These are phyloP conservation scores for Sigmodon hispidus DNA, from an alignment of 2,113 vertebrate species.

Conservation along the genomic window DNA sequence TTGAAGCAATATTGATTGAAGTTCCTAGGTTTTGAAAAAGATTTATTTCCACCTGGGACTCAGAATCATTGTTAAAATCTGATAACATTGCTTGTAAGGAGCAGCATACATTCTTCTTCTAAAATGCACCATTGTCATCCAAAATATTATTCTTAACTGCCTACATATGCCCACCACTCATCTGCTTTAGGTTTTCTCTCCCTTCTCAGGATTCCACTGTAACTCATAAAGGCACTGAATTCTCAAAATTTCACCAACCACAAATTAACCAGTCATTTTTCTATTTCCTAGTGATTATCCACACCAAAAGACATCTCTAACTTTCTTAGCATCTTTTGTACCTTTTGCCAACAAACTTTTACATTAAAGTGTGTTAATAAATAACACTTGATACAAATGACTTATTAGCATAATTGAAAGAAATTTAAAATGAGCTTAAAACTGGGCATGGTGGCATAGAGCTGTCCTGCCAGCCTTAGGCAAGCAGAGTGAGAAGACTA, in stretches of 20 bases:
- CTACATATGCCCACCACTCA: constrained; percentile 53
- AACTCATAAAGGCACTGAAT: constrained; percentile 59
- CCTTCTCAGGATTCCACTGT: background rate
- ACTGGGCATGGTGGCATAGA: background rate
- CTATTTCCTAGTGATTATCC: constrained; percentile 54
- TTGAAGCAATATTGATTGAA: constrained; percentile 36
- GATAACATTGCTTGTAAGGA: constrained; percentile 68
- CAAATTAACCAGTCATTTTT: constrained; percentile 31
- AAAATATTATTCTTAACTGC: constrained; percentile 56
- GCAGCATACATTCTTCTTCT: constrained; percentile 56
- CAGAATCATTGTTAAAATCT: constrained; percentile 53
- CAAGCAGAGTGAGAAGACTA: background rate
- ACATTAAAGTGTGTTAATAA: constrained; percentile 30
- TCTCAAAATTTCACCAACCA: constrained; percentile 65
- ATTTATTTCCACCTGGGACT: constrained; percentile 22
- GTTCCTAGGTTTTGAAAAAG: background rate
- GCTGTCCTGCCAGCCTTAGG: too few species aligned
- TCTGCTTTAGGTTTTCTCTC: constrained; percentile 56
- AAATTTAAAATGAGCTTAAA: background rate
- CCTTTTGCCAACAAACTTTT: background rate
- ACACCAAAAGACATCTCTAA: constrained; percentile 40
- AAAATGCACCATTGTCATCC: constrained; percentile 57
- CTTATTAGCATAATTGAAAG: background rate
- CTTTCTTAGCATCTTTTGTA: background rate
- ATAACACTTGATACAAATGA: background rate